These are phyloP conservation scores for Brachionus paranguensis DNA, from an alignment of 1,140 invertebrate genomes.

Conservation along the genomic window DNA sequence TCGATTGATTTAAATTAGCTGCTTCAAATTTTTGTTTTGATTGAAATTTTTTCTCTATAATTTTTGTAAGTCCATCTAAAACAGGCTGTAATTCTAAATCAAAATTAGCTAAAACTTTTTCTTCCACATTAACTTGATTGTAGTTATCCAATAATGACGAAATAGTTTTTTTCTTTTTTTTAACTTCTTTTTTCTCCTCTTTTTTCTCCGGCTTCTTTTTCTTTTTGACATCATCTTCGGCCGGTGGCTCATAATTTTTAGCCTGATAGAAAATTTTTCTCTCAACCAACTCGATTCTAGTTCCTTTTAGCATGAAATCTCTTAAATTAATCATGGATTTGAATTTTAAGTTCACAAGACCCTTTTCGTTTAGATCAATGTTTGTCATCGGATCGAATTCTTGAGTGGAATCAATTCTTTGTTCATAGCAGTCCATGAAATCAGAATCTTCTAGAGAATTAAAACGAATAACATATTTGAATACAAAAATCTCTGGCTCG, in stretches of 20 bases:
- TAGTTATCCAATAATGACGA: not conserved
- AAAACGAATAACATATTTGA: not conserved
- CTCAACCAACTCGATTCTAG: conserved; percentile 16
- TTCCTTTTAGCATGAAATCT: not conserved
- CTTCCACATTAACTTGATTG: conserved; percentile 23
- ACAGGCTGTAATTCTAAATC: not conserved
- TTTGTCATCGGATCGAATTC: conserved; percentile 17
- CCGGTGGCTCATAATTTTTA: not conserved
- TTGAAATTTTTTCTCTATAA: conserved; percentile 14
- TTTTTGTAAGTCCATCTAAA: conserved; percentile 15
- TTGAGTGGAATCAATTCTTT: not conserved
- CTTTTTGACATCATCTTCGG: not conserved
- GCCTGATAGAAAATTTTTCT: conserved; percentile 8
- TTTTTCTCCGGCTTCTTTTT: conserved; percentile 23
- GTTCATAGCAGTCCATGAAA: not conserved
- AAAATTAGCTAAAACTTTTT: conserved; percentile 9
- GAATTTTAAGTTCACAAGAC: not conserved
- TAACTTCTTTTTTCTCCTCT: conserved; percentile 1
- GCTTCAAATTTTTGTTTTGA: not conserved
- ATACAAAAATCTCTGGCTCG: conserved; percentile 24
- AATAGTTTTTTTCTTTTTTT: conserved; percentile 32
- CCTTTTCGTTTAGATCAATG: conserved; percentile 15
- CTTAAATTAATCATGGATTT: not conserved
- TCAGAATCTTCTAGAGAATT: not conserved
- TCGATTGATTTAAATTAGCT: not conserved